Conservation (phyloP, 2,888 invertebrate species). For the Diplazon laetatorius region DNA sequence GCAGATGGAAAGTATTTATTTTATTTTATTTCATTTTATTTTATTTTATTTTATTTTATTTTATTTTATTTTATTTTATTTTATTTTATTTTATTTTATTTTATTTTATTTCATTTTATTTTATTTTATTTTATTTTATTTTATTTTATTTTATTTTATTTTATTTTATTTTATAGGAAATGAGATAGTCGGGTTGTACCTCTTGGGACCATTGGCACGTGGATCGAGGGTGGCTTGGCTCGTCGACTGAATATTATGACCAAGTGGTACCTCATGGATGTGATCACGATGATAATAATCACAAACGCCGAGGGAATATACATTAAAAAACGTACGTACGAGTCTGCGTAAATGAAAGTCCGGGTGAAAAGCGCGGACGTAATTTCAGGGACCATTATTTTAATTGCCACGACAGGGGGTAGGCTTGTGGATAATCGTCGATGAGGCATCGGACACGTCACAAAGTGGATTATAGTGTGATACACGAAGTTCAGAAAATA, state of each 20-base stretch:
- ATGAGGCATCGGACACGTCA: background rate
- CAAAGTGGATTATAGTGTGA: no score
- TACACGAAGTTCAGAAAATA: background rate
- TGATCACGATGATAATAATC: background rate
- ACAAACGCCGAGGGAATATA: background rate
- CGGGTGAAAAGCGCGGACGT: background rate
- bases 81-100: no score
- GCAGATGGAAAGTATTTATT: background rate
- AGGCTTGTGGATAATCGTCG: background rate
- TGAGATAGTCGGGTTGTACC: no score
- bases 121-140: no score
- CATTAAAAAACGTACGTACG: background rate
- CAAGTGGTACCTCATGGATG: no score
- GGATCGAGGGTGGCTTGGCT: background rate
- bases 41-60: no score
- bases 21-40: background rate
- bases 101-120: no score
- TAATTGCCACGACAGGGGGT: background rate
- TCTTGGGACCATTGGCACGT: no score
- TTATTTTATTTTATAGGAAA: no score
- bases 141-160: no score
- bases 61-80: no score
- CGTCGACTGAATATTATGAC: background rate
- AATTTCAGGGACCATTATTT: constrained; percentile 5
- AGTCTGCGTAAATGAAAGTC: no score